phyloP scores from a whole-genome alignment of 2,797 vertebrate genomes.

The Periparus ater region DNA sequence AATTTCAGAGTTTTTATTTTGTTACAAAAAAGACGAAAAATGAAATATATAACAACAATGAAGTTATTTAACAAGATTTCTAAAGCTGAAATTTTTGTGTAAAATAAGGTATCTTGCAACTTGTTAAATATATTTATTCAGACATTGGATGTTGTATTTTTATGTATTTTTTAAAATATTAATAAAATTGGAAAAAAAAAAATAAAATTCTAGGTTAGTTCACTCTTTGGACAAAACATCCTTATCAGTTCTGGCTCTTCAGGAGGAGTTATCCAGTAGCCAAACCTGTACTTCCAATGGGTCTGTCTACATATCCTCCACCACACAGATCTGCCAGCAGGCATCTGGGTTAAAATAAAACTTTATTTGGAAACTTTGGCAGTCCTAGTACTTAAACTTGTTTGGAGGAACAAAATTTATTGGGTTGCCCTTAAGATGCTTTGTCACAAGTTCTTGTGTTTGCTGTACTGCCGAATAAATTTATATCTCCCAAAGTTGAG shows the following conservation, averaged over 20 bases:
- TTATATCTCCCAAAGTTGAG: conserved; percentile 78
- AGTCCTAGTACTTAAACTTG: conserved; percentile 74
- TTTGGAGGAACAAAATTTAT: conserved; percentile 72
- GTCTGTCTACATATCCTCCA: conserved; percentile 42
- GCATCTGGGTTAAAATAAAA: conserved; percentile 67
- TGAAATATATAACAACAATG: conserved; percentile 88
- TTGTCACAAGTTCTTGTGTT: conserved; percentile 72
- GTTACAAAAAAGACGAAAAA: conserved; percentile 89
- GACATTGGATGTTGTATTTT: conserved; percentile 89
- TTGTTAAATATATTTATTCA: conserved; percentile 98
- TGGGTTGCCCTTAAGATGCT: conserved; percentile 72
- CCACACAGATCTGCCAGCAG: conserved; percentile 31
- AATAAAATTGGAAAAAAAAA: conserved; percentile 86
- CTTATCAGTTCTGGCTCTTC: conserved; percentile 66
- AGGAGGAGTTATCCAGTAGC: conserved; percentile 53
- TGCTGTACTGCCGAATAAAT: conserved; percentile 75
- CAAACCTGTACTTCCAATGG: conserved; percentile 12
- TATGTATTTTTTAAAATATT: conserved; percentile 91
- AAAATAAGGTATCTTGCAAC: conserved; percentile 94
- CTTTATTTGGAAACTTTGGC: conserved; percentile 75
- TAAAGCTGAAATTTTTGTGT: conserved; percentile 91
- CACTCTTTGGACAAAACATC: conserved; percentile 75
- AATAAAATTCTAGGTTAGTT: conserved; percentile 84
- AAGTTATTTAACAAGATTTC: conserved; percentile 94
- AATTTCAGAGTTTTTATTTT: conserved; percentile 99